Base-by-base conservation (phyloP, 1,140 invertebrate species). In the Ceratosolen solmsi region DNA sequence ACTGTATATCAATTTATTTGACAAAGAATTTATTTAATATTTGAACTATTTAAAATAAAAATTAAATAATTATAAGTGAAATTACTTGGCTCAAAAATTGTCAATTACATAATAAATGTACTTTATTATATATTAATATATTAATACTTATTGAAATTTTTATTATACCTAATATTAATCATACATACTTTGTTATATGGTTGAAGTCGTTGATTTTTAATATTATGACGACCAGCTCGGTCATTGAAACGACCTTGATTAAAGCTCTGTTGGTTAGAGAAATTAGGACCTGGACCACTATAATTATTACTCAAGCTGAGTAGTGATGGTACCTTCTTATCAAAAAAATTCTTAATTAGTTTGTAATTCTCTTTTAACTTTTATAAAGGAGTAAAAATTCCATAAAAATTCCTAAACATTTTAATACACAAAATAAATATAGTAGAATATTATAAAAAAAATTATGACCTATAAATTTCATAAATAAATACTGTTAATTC, bases 101-200 rank as follows among this genome's bases (percentile, higher is more conserved):
- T 20, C n/a, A n/a, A n/a, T n/a, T n/a, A 38, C 7, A 33, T 68
- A 33, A 11, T 68, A 22, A 25, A 58, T n/a, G 5, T 22, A 25
- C n/a, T 20, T 22, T 22, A 58, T 8, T 58, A 58, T 58, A 25
- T 58, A 22, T 25, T 11, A 8, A 58, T 8, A 58, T 58, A 22
- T 58, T 11, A 11, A 58, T 58, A 58, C 17, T 74, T n/a, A n/a
- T 20, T 7, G 20, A 46, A 30, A 51, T 30, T 27, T 58, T 2
- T 56, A 33, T 60, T 38, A 38, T 33, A 65, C 11, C 1, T n/a
- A 25, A 33, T 49, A 77, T 65, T 54, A 54, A 76, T n/a, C 1
- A 73, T 74, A 68, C 86, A 82, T 92, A 92, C 92, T 90, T 92
- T 92, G 65, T 91, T 92, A 73, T 92, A 92, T 0, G 91, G 92